These are phyloP conservation scores for Pelochelys cantorii DNA, from an alignment of 2,797 vertebrate genomes.

Conservation along the genomic window DNA sequence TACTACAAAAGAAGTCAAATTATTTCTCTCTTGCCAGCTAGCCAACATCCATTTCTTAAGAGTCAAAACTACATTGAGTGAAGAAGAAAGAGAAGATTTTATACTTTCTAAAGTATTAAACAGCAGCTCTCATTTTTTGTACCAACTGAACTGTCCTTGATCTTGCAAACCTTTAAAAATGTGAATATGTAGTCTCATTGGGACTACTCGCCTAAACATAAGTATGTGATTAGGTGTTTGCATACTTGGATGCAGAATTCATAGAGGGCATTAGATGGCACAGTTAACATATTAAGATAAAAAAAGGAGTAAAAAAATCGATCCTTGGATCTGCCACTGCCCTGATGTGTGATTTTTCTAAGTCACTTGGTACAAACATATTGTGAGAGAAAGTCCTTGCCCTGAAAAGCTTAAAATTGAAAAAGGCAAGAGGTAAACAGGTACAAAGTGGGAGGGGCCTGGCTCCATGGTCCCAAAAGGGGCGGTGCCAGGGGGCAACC, in stretches of 20 bases:
- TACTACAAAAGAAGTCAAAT: neutral
- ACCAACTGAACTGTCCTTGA: neutral
- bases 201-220: neutral
- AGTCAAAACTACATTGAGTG: rapidly evolving
- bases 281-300: neutral
- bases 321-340: neutral
- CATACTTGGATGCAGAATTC: neutral
- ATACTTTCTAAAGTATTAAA: neutral
- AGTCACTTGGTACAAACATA: no score
- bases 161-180: neutral
- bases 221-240: neutral
- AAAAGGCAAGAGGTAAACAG: no score
- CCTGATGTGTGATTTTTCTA: neutral
- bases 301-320: no score
- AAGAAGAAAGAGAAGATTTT: neutral
- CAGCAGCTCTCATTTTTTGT: neutral
- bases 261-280: neutral
- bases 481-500: no score
- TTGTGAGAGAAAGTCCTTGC: no score
- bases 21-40: neutral
- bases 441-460: no score
- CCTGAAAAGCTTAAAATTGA: no score
- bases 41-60: neutral
- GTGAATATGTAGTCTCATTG: neutral
- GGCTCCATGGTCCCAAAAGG: no score